A percentile compares a stretch with the other conserved stretches of the same genome.
Conservation (phyloP, 2,888 invertebrate species). For the Agrotis segetum region DNA sequence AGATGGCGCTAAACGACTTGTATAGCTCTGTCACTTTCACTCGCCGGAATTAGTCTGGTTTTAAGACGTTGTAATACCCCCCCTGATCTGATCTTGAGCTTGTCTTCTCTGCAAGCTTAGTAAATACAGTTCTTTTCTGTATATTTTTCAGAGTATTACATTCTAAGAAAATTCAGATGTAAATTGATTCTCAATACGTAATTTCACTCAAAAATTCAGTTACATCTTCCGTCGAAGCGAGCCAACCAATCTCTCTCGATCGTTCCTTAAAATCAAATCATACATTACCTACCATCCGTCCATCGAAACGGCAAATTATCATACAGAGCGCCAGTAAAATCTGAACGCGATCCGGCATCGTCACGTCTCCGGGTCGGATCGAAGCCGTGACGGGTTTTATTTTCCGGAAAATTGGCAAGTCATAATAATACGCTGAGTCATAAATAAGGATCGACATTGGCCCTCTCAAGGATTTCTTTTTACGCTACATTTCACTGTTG, state of each 20-base stretch:
- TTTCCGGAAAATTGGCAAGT: constrained; percentile 90
- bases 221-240: not conserved
- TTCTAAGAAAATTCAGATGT: no score
- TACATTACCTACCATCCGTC: constrained; percentile 58
- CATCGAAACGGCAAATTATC: constrained; percentile 74
- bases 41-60: no score
- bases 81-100: no score
- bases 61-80: no score
- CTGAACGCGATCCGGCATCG: constrained; percentile 78
- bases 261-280: constrained; percentile 67
- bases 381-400: constrained; percentile 84
- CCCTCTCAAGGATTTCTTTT: constrained; percentile 87
- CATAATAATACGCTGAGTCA: constrained; percentile 90
- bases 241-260: constrained; percentile 31
- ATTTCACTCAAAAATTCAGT: not conserved
- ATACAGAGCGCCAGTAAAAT: constrained; percentile 82
- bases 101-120: no score
- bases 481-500: constrained; percentile 87
- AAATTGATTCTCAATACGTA: not conserved
- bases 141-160: no score
- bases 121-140: no score
- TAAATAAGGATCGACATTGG: constrained; percentile 89
- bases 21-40: no score
- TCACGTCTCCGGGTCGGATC: constrained; percentile 76
- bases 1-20: no score